A percentile compares a stretch with the other conserved stretches of the same genome.
Evolutionary conservation across 2,888 invertebrate species (phyloP).

Genomic region (Meteorus colon): DNA sequence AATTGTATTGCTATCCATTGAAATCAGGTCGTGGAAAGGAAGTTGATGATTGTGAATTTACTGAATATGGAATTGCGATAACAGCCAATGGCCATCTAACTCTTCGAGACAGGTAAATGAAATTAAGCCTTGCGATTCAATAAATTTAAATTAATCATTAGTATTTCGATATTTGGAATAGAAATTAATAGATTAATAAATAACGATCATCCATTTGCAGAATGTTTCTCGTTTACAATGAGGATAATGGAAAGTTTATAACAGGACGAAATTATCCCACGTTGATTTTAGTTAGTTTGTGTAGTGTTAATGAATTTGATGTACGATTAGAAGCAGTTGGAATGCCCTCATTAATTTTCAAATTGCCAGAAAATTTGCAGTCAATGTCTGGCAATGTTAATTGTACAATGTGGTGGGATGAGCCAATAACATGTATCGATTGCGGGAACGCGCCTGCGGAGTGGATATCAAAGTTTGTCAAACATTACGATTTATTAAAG

Average conservation of each 20-base stretch:
- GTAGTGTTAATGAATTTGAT: constrained; percentile 69
- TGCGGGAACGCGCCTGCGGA: constrained; percentile 78
- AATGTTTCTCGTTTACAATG: constrained; percentile 72
- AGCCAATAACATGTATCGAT: constrained; percentile 75
- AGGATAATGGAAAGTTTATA: constrained; percentile 70
- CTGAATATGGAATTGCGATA: constrained; percentile 65
- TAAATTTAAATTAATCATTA: too few relatives aligned
- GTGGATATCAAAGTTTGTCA: constrained; percentile 76
- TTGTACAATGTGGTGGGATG: constrained; percentile 68
- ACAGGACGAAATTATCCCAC: constrained; percentile 74
- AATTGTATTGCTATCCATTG: constrained; percentile 70
- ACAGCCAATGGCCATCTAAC: constrained; percentile 49
- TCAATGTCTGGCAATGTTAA: constrained; percentile 44
- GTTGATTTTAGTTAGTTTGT: constrained; percentile 72
- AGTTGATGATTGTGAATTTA: constrained; percentile 63
- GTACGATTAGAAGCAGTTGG: constrained; percentile 74
- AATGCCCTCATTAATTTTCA: constrained; percentile 72
- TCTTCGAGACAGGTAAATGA: constrained; percentile 62
- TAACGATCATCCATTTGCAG: constrained; percentile 57
- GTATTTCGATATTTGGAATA: too few relatives aligned
- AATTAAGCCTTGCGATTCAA: neutral
- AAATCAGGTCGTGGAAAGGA: constrained; percentile 71
- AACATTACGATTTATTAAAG: neutral
- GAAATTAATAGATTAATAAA: neutral
- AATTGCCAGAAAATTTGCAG: constrained; percentile 64